Base-by-base conservation (phyloP, 2,113 vertebrate genomes). In the Rousettus leschenaultii region DNA sequence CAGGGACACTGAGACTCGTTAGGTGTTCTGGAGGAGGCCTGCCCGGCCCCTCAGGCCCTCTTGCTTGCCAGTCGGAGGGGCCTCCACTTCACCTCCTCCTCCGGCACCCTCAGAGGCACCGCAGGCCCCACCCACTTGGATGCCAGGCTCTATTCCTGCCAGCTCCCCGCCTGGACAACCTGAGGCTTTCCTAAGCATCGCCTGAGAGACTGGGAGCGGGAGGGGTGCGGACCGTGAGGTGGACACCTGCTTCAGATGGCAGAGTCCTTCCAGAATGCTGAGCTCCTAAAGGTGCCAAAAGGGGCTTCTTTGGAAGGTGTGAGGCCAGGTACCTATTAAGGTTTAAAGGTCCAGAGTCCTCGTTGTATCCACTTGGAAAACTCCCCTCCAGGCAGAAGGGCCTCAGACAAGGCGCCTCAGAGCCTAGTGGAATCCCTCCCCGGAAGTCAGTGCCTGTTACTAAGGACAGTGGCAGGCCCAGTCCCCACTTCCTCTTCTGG, bases 1-100 rank as follows among this genome's bases (percentile, higher is more conserved):
- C 33, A 1, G 18, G 11, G 24, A 18, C 2, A 4, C 28, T 3
- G 11, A n/a, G 28, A 59, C 4, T 24, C 24, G 38, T 21, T 7
- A 16, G 40, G 59, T 22, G 4, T 12, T 65, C 40, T 51, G 48
- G 13, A 19, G 57, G 16, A 33, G 9, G 19, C 30, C 12, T n/a
- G 30, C 57, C 6, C 1, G n/a, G 30, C 26, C 45, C 68, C 15
- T 18, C 11, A 13, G 7, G n/a, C 55, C n/a, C 38, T 59, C 78
- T 43, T 28, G 57, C 28, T 61, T 61, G 38, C 15, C 1, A 26
- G 26, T 43, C 78, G 3, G 16, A 43, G 59, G 78, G 8, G 26
- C 11, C 19, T 30, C 61, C 33, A 51, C 82, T 22, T n/a, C 40
- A 66, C 82, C 40, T 24, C 40, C 65, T 65, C 61, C 79, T 63